phyloP scores from a whole-genome alignment of 2,888 invertebrate species.

The Ecliptopera silaceata region DNA sequence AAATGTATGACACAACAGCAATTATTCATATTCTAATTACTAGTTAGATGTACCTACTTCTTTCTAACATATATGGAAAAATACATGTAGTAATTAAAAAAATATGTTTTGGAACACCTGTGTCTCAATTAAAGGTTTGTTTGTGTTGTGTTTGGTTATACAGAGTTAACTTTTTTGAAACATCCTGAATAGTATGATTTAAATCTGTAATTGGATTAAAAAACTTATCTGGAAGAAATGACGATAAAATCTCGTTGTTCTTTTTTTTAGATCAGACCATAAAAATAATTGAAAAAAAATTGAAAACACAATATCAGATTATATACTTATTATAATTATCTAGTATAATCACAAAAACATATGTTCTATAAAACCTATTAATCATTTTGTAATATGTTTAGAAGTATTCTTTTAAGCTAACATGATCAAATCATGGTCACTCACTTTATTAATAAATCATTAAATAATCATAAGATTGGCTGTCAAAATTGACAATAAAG shows the following conservation, averaged over 20 bases:
- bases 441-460: conserved; percentile 59
- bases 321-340: conserved; percentile 4
- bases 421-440: conserved; percentile 33
- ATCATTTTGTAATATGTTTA: conserved; percentile 23
- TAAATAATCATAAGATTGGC: conserved; percentile 52
- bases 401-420: conserved; percentile 10
- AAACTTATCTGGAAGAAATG: too few relatives aligned
- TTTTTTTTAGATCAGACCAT: too few relatives aligned
- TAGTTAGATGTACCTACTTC: conserved; percentile 28
- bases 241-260: too few relatives aligned
- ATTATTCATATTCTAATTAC: conserved; percentile 44
- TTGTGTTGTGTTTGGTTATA: neutral
- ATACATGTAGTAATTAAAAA: conserved; percentile 34
- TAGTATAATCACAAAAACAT: neutral
- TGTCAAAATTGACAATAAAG: conserved; percentile 69
- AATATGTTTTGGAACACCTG: conserved; percentile 46
- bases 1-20: conserved; percentile 46
- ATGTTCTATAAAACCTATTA: conserved; percentile 11
- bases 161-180: neutral
- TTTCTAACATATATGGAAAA: conserved; percentile 40
- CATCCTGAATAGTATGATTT: neutral
- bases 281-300: too few relatives aligned
- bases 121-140: conserved; percentile 33
- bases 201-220: too few relatives aligned
- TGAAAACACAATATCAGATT: too few relatives aligned